Evolutionary conservation across 2,888 invertebrate species (phyloP), one percentile per base, ranked within the genome.

Genomic region (Notodonta ziczac): DNA sequence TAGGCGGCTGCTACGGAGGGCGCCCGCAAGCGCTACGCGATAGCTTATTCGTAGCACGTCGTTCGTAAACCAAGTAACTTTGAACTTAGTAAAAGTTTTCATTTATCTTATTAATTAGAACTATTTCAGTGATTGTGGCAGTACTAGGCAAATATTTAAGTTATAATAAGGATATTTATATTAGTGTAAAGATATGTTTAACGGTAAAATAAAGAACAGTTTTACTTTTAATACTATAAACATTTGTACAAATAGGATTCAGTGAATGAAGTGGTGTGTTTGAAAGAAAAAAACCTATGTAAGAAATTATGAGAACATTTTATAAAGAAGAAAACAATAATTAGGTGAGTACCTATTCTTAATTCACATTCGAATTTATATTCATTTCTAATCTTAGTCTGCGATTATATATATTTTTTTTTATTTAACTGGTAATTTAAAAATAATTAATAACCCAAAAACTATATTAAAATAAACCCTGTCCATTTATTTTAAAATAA

Each of bases 1-100:
- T 78, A 81, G 79, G 77, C 78, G 76, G 76, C 68, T 78, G 87
- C 83, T 87, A 84, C 84, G 83, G 75, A 73, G 82, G 60, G 71
- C 82, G 77, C 83, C 72, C 87, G 90, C 84, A 78, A 71, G 73
- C 69, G 71, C 73, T 80, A 80, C 79, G 78, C 73, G 76, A 72
- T 67, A 69, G 64, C 59, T 16, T 42, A 63, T 72, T 69, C 69
- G 72, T 66, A 76, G 75, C 74, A 65, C 64, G 52, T 69, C 64
- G 58, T 35, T 35, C 35, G 35, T 35, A 35, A 35, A 61, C 14
- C 55, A 57, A 59, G 32, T 13, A 76, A 75, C 74, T 75, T 75
- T 66, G 66, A 70, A 70, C 64, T 69, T 40, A 61, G 57, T 60
- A 58, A 24, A 24, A 24, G 24, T 24, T 24, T 24, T 24, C 24